A percentile compares a stretch with the other conserved stretches of the same genome.
Conservation (phyloP, 30 jellyfish, hydroid and myxozoan species). For the Nemopilema nomurai region DNA sequence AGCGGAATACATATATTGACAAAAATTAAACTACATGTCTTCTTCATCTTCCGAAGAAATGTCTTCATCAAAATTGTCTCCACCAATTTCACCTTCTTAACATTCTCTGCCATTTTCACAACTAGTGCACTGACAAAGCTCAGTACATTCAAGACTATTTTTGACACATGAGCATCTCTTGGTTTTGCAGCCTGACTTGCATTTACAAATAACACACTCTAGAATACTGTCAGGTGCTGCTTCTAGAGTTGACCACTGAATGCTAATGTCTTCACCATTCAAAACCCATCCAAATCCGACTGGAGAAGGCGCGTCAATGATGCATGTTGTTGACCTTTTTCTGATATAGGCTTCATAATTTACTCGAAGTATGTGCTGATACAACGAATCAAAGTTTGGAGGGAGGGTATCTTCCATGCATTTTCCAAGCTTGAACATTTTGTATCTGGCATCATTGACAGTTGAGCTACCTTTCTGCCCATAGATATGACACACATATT, state of each 20-base stretch:
- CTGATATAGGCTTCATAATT: conserved; percentile 18
- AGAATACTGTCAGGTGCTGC: conserved; percentile 53
- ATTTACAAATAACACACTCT: conserved; percentile 18
- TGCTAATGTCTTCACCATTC: conserved; percentile 3
- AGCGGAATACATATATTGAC: neutral
- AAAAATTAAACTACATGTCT: neutral
- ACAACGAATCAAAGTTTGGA: conserved; percentile 4
- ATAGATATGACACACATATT: conserved; percentile 17
- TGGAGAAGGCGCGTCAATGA: conserved; percentile 13
- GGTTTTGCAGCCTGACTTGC: conserved; percentile 53
- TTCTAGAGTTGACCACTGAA: conserved; percentile 28
- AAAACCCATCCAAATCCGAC: conserved; percentile 51
- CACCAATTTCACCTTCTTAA: conserved; percentile 10
- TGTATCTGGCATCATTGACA: neutral
- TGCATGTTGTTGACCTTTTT: neutral
- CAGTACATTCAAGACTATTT: conserved; percentile 43
- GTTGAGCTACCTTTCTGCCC: conserved; percentile 23
- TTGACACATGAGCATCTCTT: conserved; percentile 57
- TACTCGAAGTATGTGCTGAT: conserved; percentile 19
- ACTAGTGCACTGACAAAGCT: conserved; percentile 28
- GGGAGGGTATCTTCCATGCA: conserved; percentile 17
- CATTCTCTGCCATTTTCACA: conserved; percentile 8
- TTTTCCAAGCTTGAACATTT: conserved; percentile 7
- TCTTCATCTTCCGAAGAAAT: neutral
- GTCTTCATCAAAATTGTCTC: conserved; percentile 18